Percentiles rank a stretch among this genome's conserved stretches.
phyloP scores from a whole-genome alignment of 2,888 invertebrate species.

The Athripsodes cinereus region DNA sequence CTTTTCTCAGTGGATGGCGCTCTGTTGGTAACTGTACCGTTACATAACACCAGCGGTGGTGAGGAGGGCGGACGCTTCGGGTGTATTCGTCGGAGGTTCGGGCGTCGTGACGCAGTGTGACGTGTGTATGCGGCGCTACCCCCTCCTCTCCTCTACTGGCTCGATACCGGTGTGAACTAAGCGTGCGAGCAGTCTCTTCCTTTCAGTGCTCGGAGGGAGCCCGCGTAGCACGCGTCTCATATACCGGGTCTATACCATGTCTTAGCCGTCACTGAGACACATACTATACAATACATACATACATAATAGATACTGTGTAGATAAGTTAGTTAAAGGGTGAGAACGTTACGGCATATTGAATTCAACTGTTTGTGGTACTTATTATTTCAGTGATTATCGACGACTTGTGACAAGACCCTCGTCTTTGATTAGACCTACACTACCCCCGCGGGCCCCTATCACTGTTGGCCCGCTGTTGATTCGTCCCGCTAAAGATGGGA shows the following conservation, averaged over 20 bases:
- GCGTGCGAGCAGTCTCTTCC: constrained; percentile 29
- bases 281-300: not conserved
- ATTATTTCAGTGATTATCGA: constrained; percentile 14
- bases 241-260: constrained; percentile 18
- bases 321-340: constrained; percentile 5
- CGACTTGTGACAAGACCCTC: not conserved
- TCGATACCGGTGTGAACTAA: constrained; percentile 45
- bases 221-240: constrained; percentile 16
- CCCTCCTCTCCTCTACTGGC: constrained; percentile 50
- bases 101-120: constrained; percentile 58
- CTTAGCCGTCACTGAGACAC: constrained; percentile 10
- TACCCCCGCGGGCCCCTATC: constrained; percentile 10
- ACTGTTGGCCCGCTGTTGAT: constrained; percentile 13
- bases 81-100: constrained; percentile 16
- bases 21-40: constrained; percentile 4
- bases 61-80: constrained; percentile 30
- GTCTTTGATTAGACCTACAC: not conserved
- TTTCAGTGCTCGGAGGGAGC: constrained; percentile 19
- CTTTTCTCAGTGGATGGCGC: not conserved
- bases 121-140: constrained; percentile 37
- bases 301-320: constrained; percentile 1
- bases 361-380: constrained; percentile 13
- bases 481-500: constrained; percentile 20
- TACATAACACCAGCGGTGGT: constrained; percentile 29
- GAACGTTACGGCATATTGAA: not conserved